Percentiles rank a stretch among this genome's conserved stretches.
Conservation (phyloP, 2,113 vertebrate genomes). For the Cyprinodon tularosa region DNA sequence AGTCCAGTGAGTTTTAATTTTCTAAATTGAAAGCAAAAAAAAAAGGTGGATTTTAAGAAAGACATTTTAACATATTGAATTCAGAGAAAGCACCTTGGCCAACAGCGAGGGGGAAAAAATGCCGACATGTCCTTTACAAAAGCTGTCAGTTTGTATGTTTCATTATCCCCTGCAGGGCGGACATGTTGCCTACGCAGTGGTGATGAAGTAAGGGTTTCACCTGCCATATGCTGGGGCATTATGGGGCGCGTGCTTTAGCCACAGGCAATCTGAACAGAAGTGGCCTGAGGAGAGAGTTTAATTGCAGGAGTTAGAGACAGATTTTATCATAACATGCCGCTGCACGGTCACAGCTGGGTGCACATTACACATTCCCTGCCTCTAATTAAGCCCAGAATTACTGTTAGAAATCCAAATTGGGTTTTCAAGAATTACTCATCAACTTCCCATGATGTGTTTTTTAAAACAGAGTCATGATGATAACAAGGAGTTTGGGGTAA, state of each 20-base stretch:
- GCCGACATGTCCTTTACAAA: not conserved
- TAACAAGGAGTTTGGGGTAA: not conserved
- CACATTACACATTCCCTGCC: conserved; percentile 17
- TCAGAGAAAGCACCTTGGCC: not conserved
- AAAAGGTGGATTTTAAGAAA: not conserved
- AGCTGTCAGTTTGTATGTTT: conserved; percentile 6
- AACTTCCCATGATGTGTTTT: not conserved
- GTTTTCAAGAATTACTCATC: conserved; percentile 1
- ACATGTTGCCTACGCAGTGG: not conserved
- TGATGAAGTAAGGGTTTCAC: conserved; percentile 4
- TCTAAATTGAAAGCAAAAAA: conserved; percentile 17
- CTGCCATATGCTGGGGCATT: conserved; percentile 3
- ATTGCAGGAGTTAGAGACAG: conserved; percentile 23
- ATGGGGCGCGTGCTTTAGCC: conserved; percentile 13
- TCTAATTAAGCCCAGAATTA: conserved; percentile 54
- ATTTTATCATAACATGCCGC: conserved; percentile 28
- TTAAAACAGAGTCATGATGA: not conserved
- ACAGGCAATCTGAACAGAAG: conserved; percentile 22
- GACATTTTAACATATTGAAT: not conserved
- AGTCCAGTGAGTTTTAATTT: conserved; percentile 15
- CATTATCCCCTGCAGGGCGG: not conserved
- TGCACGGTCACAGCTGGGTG: conserved; percentile 24
- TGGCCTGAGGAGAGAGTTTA: conserved; percentile 26
- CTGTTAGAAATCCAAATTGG: conserved; percentile 20
- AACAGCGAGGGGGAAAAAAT: not conserved